Evolutionary conservation across 2,888 invertebrate genomes (phyloP).

Genomic region (Diplazon laetatorius): DNA sequence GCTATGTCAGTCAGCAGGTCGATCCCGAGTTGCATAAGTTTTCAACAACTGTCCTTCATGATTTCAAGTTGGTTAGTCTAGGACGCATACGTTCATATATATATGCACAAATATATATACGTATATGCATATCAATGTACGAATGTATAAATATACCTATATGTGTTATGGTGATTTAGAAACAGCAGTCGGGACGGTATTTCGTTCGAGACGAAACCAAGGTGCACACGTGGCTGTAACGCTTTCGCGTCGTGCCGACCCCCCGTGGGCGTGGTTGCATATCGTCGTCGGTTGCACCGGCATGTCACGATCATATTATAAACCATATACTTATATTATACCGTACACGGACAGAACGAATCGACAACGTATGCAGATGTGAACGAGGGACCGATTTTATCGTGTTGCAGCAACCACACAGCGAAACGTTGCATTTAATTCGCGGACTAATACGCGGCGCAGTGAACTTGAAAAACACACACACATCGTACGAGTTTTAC

Average conservation of each 20-base stretch:
- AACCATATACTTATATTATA: slow-evolving; percentile 50
- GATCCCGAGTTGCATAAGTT: slow-evolving; percentile 21
- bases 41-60: background rate
- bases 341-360: slow-evolving; percentile 1
- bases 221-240: slow-evolving; percentile 43
- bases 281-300: slow-evolving; percentile 69
- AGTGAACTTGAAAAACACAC: slow-evolving; percentile 56
- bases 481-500: slow-evolving; percentile 10
- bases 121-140: background rate
- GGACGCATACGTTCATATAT: background rate
- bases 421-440: background rate
- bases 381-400: slow-evolving; percentile 38
- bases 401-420: slow-evolving; percentile 30
- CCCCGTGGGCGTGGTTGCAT: slow-evolving; percentile 75
- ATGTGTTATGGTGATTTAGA: slow-evolving; percentile 8
- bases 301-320: slow-evolving; percentile 63
- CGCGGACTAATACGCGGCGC: slow-evolving; percentile 9
- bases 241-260: slow-evolving; percentile 64
- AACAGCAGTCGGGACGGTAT: slow-evolving; percentile 40
- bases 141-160: background rate
- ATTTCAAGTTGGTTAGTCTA: slow-evolving; percentile 13
- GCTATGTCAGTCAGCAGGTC: slow-evolving; percentile 16
- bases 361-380: slow-evolving; percentile 34
- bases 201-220: slow-evolving; percentile 46
- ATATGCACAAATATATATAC: background rate